These are phyloP conservation scores for Eurypyga helias DNA, from an alignment of 2,113 vertebrate genomes.

Conservation along the genomic window DNA sequence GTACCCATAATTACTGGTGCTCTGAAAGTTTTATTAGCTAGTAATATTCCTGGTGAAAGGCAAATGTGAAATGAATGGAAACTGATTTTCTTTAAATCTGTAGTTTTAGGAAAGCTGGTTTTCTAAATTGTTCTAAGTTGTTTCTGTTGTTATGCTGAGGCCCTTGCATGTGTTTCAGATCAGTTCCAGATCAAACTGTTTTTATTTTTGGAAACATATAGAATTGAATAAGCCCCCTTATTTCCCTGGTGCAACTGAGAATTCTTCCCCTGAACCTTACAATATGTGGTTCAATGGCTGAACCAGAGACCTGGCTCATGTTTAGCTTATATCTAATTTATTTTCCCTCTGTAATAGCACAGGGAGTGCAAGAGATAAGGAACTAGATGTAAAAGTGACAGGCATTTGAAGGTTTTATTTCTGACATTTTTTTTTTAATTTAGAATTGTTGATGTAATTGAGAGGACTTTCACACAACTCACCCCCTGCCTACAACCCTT, in stretches of 20 bases:
- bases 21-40: slow-evolving; percentile 26
- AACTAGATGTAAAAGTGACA: not conserved
- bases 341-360: not conserved
- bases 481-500: not conserved
- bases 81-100: not conserved
- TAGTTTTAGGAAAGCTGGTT: not conserved
- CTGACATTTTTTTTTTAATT: not conserved
- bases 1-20: not conserved
- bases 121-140: not conserved
- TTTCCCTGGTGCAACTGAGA: not conserved
- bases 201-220: not conserved
- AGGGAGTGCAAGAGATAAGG: not conserved
- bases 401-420: not conserved
- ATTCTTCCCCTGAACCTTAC: not conserved
- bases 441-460: not conserved
- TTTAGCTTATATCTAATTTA: not conserved
- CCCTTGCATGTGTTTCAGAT: not conserved
- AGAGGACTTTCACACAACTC: not conserved
- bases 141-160: not conserved
- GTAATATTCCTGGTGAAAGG: not conserved
- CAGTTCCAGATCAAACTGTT: not conserved
- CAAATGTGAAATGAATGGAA: not conserved
- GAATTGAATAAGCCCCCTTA: not conserved
- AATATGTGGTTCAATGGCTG: not conserved
- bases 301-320: not conserved